Conservation (phyloP, 2,113 vertebrate species). For the Grammomys surdaster region DNA sequence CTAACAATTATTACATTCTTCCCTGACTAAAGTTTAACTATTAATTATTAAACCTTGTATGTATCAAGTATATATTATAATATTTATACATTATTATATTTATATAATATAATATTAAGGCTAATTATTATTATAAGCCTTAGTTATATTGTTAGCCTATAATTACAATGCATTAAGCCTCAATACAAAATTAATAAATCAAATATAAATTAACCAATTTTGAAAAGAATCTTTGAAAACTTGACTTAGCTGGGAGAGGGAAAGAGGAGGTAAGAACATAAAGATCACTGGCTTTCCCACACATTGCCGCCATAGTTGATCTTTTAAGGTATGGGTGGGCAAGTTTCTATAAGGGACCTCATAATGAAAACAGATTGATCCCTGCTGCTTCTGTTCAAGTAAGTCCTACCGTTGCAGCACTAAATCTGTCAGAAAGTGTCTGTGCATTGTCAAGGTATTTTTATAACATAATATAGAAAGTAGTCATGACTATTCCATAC, state of each 20-base stretch:
- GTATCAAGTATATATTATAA: too few species aligned
- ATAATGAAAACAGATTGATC: neutral
- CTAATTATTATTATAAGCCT: too few species aligned
- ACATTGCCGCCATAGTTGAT: neutral
- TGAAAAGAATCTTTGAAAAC: neutral
- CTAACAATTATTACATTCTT: neutral
- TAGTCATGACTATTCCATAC: slow-evolving; percentile 21
- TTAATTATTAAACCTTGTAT: too few species aligned
- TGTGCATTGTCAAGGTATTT: neutral
- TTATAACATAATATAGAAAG: slow-evolving; percentile 18
- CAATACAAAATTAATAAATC: neutral
- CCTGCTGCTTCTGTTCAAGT: neutral
- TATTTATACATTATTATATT: too few species aligned
- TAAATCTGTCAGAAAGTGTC: neutral
- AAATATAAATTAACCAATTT: slow-evolving; percentile 17
- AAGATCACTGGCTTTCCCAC: neutral
- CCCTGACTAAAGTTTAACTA: neutral
- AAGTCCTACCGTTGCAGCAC: neutral
- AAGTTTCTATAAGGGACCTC: neutral
- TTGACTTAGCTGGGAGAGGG: neutral
- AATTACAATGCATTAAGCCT: too few species aligned
- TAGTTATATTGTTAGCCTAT: too few species aligned
- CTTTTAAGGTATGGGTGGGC: neutral
- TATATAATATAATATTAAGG: too few species aligned
- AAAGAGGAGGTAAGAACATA: neutral